Base-by-base conservation (phyloP, 2,888 invertebrate genomes). In the Acrobeloides nanus region DNA sequence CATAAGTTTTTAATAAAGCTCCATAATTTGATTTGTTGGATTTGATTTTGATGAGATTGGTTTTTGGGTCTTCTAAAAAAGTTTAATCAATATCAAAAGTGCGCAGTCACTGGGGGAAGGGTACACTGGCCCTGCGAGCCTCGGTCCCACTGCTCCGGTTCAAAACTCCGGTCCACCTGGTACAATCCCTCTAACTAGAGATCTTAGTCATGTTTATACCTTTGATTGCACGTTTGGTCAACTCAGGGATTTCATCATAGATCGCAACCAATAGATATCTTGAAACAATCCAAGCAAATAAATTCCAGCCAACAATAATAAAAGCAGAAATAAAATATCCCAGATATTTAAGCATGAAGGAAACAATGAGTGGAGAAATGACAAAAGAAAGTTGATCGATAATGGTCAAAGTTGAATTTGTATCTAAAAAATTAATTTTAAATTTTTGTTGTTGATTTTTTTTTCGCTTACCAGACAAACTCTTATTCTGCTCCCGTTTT, bases 281-380 rank as follows among this genome's bases (percentile, higher is more conserved):
- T 34, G 68, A 68, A 2, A 62, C n/a, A 4, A 43, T 15, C 68
- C 68, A 68, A 1, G 64, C 66, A 8, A 51, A 2, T 1, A 67
- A 26, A 35, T 68, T 68, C 53, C 64, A 68, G n/a, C 21, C 37
- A 12, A 55, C 46, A 29, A 59, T 57, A 21, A 55, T n/a, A 10
- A 61, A 17, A 15, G 54, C 55, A 7, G 52, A 44, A 15, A 37
- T 32, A 17, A 43, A 32, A 31, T 60, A 43, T 20, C 44, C 47
- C 10, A 39, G 32, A 23, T 29, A 47, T 8, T 41, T 33, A 10
- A 67, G 31, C 3, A 64, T 39, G 15, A 32, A 23, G 8, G 64
- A 66, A 3, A 51, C 54, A 26, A 62, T 6, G 18, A 63, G 7
- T 0, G 68, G 68, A 1, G 64, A 53, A 17, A 65, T 33, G 10